Conservation (phyloP, 2,797 vertebrate genomes). For the Betta splendens region DNA sequence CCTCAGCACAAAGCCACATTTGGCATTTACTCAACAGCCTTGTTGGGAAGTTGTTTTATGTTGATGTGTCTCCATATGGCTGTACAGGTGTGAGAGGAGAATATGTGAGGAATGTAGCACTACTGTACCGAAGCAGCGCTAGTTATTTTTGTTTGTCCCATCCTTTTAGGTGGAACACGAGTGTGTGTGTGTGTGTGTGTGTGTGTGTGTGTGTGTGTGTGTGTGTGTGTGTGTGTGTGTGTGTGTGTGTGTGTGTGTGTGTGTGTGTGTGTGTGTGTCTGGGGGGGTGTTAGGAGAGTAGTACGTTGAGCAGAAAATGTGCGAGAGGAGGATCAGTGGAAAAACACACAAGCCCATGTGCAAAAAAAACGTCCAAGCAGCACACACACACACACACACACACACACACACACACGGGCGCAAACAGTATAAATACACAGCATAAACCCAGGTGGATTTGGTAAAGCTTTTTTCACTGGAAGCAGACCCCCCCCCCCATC, state of each 20-base stretch:
- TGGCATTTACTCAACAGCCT: constrained; percentile 25
- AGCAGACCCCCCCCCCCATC: constrained; percentile 51
- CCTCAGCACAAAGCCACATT: constrained; percentile 21
- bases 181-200: constrained; percentile 36
- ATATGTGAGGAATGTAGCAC: constrained; percentile 64
- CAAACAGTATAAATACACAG: constrained; percentile 78
- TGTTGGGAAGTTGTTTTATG: constrained; percentile 62
- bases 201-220: no score
- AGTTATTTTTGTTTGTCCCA: constrained; percentile 68
- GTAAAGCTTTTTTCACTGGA: constrained; percentile 96
- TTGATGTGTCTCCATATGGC: constrained; percentile 68
- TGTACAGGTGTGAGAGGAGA: constrained; percentile 70
- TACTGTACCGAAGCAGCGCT: constrained; percentile 38
- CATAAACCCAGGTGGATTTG: constrained; percentile 94
- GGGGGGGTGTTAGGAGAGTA: constrained; percentile 39
- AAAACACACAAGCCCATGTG: constrained; percentile 45
- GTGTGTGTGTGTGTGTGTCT: no score
- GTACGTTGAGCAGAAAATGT: constrained; percentile 40
- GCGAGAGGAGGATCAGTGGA: constrained; percentile 61
- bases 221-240: no score
- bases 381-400: constrained; percentile 48
- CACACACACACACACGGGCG: constrained; percentile 40
- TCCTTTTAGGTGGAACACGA: constrained; percentile 52
- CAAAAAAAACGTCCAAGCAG: constrained; percentile 48
- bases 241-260: no score